Evolutionary conservation across 92 coral and sea anemone genomes (phyloP), one percentile per base, ranked within the genome.

Genomic region (Virgularia gustaviana): DNA sequence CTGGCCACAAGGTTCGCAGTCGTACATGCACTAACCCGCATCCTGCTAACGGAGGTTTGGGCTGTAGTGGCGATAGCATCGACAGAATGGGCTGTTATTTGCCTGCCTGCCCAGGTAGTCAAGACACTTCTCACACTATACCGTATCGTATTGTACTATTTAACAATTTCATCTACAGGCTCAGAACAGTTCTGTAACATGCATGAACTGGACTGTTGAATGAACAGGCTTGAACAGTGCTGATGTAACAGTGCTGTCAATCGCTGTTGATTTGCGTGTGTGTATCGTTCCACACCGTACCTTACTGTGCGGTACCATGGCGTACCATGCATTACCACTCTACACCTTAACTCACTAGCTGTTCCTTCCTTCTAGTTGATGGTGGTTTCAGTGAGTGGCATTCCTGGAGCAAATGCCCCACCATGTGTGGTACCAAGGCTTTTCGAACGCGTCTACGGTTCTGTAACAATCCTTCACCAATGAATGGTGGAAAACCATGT

Each of bases 361-460:
- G 5, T 35, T 60, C 3, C 37, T 2, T 19, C 23, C n/a, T 45
- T 31, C 16, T 60, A 68, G 75, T 68, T 49, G 75, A 68, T 20
- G 75, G 75, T 7, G 75, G 61, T 35, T 51, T 68, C 62, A 68
- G 75, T 24, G 43, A 68, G 22, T 68, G 75, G 75, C 75, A 49
- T 43, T 29, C 59, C 23, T 68, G 75, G 75, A 68, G 75, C 61
- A 27, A 49, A 35, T 68, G 75, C 51, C 75, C 49, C 10, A 68
- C 49, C 16, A 68, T 20, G 8, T 68, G 75, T 35, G 75, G 75
- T 11, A 10, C 18, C 1, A 68, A 49, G 27, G 49, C 75, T 4
- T 68, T 49, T 47, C 49, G 62, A 35, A 68, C 75, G 33, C 49
- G 75, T 15, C 51, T 47, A 15, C 49, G 75, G n/a, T 68, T 49